Percentiles rank a stretch among this genome's conserved stretches.
Conservation (phyloP, 2,888 invertebrate genomes). For the Eupithecia insigniata region DNA sequence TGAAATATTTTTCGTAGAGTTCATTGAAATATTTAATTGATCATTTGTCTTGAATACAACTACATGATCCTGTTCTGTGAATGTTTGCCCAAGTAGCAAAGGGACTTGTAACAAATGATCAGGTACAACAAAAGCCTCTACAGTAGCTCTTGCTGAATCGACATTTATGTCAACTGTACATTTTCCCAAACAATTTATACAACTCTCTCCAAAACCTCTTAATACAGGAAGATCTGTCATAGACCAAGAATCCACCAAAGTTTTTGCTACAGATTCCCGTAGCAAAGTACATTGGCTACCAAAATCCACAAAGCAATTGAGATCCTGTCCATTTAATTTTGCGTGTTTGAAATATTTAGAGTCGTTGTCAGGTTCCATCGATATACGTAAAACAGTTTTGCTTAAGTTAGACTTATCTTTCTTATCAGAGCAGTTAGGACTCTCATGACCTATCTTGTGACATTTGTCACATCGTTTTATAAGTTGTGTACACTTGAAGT, state of each 20-base stretch:
- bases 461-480: conserved; percentile 2
- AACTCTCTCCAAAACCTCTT: conserved; percentile 1
- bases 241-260: not conserved
- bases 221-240: not conserved
- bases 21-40: no score
- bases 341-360: conserved; percentile 16
- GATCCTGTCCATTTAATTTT: not conserved
- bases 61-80: no score
- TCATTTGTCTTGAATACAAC: no score
- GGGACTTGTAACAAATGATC: not conserved
- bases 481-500: not conserved
- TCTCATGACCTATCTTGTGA: not conserved
- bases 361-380: not conserved
- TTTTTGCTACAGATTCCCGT: not conserved
- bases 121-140: not conserved
- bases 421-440: not conserved
- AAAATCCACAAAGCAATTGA: conserved; percentile 15
- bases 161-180: no score
- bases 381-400: no score
- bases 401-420: no score
- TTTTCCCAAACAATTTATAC: not conserved
- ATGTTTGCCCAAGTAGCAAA: no score
- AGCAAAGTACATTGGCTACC: conserved; percentile 19
- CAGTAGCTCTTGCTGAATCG: not conserved
- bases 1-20: no score